Percentiles rank a stretch among this genome's conserved stretches.
Conservation (phyloP, 2,888 invertebrate genomes). For the Drosophila flavopinicola region DNA sequence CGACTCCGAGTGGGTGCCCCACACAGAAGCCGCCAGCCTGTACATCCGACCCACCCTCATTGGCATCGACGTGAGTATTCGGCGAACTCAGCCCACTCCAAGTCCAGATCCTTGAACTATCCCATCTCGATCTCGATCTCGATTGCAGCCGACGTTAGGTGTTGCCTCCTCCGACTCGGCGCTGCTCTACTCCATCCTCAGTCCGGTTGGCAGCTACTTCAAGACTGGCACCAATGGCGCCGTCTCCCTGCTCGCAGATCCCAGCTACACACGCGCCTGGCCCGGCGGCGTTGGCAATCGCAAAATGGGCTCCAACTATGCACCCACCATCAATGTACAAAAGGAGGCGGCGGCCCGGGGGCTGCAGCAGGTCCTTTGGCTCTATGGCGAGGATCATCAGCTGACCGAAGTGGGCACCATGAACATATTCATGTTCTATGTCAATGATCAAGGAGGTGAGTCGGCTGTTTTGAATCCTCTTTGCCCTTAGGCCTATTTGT, state of each 20-base stretch:
- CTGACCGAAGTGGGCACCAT: constrained; percentile 99
- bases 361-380: constrained; percentile 97
- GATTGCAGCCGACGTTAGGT: constrained; percentile 96
- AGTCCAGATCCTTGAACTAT: constrained; percentile 45
- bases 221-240: constrained; percentile 88
- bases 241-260: constrained; percentile 96
- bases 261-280: constrained; percentile 93
- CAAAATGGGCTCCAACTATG: constrained; percentile 98
- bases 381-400: constrained; percentile 96
- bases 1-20: constrained; percentile 99
- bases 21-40: constrained; percentile 93
- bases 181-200: constrained; percentile 94
- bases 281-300: constrained; percentile 96
- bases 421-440: constrained; percentile 96
- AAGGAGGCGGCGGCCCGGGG: constrained; percentile 90
- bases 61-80: constrained; percentile 94
- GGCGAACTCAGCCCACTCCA: too few relatives aligned
- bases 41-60: constrained; percentile 98
- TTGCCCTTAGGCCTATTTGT: neutral
- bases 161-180: constrained; percentile 95
- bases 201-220: constrained; percentile 97
- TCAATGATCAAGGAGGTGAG: constrained; percentile 95
- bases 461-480: constrained; percentile 7
- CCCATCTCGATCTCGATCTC: too few relatives aligned
- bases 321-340: constrained; percentile 93